Conservation (phyloP, 1,140 invertebrate species). For the Nixonia krombeini region DNA sequence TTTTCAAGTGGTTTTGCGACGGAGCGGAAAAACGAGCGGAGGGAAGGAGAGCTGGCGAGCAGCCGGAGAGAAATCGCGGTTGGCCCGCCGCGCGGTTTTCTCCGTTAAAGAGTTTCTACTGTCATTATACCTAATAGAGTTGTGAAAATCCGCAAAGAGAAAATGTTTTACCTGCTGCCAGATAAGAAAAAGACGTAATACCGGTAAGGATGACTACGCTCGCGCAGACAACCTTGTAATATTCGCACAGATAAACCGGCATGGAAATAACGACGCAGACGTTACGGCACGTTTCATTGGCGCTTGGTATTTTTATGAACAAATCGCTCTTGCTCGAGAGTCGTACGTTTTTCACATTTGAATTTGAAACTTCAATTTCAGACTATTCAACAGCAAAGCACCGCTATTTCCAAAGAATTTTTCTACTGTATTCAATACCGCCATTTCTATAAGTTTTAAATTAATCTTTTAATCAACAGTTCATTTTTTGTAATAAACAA, state of each 20-base stretch:
- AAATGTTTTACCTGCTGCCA: constrained; percentile 13
- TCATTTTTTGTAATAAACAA: no score
- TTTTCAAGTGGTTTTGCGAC: constrained; percentile 18
- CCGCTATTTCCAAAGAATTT: no score
- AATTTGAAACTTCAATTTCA: no score
- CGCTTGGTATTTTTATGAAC: not conserved
- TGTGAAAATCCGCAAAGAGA: constrained; percentile 18
- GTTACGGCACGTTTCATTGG: not conserved
- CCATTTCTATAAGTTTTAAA: no score
- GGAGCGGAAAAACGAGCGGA: constrained; percentile 17
- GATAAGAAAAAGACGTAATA: not conserved
- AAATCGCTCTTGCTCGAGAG: no score
- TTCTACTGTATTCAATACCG: no score
- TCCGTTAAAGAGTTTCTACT: constrained; percentile 22
- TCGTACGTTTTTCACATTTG: no score
- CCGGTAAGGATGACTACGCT: not conserved
- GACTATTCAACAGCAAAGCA: no score
- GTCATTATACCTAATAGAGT: constrained; percentile 25
- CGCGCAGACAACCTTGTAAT: not conserved
- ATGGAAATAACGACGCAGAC: not conserved
- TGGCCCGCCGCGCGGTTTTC: not conserved
- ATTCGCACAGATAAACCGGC: not conserved
- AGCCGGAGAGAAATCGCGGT: constrained; percentile 21
- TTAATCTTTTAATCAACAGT: no score
- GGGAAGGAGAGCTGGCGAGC: constrained; percentile 11